Conservation (phyloP, 2,888 invertebrate genomes). For the Netelia inedita region DNA sequence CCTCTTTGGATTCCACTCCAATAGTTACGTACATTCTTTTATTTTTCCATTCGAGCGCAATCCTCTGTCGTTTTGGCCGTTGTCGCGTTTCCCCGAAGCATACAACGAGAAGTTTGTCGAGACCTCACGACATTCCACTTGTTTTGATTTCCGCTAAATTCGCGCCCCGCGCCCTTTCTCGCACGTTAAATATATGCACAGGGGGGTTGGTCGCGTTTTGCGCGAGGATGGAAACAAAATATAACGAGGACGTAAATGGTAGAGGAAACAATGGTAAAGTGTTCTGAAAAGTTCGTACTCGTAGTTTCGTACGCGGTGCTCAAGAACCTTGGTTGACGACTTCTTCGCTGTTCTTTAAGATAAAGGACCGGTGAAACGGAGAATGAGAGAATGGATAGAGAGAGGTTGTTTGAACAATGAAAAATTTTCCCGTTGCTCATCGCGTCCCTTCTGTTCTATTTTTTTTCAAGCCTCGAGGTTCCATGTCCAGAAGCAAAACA, state of each 20-base stretch:
- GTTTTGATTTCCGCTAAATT: constrained; percentile 52
- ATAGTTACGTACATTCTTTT: constrained; percentile 32
- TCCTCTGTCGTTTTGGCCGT: constrained; percentile 2
- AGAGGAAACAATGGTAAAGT: constrained; percentile 5
- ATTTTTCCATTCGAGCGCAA: constrained; percentile 17
- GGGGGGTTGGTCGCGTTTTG: neutral
- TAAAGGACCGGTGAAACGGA: neutral
- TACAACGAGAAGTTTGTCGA: constrained; percentile 47
- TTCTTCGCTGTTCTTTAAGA: constrained; percentile 3
- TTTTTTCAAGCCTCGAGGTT: constrained; percentile 34
- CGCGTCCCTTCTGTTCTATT: constrained; percentile 5
- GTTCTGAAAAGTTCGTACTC: constrained; percentile 13
- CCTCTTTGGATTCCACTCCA: constrained; percentile 50
- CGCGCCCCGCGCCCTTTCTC: neutral
- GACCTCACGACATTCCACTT: constrained; percentile 25
- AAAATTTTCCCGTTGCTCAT: constrained; percentile 29
- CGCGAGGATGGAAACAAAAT: neutral
- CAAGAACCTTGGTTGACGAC: constrained; percentile 17
- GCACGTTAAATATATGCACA: constrained; percentile 17
- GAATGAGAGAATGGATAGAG: neutral
- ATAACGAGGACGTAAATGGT: neutral
- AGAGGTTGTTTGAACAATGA: constrained; percentile 36
- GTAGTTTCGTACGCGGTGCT: neutral
- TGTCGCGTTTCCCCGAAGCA: constrained; percentile 41
- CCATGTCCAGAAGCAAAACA: constrained; percentile 27